These are phyloP conservation scores for Pseudomyrmex gracilis DNA, from an alignment of 1,140 invertebrate genomes.

Conservation along the genomic window DNA sequence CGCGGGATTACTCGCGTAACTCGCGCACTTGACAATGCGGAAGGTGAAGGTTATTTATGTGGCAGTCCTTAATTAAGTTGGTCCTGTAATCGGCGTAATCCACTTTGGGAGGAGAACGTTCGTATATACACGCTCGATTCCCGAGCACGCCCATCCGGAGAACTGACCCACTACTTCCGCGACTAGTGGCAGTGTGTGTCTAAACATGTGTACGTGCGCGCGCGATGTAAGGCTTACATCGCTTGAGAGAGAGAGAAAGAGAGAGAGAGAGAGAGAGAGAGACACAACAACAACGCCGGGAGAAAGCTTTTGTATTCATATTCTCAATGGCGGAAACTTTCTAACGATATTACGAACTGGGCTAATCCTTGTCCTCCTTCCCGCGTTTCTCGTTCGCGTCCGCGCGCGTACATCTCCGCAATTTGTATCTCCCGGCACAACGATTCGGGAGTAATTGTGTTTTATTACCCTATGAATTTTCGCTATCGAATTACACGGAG, in stretches of 20 bases:
- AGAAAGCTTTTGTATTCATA: conserved; percentile 62
- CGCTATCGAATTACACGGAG: conserved; percentile 38
- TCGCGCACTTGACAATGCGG: conserved; percentile 60
- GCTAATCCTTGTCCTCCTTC: conserved; percentile 57
- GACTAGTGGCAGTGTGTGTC: background rate
- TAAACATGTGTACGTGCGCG: background rate
- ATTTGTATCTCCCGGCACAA: background rate
- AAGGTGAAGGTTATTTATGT: conserved; percentile 70
- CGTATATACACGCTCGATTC: conserved; percentile 39
- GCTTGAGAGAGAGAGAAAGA: too few relatives aligned
- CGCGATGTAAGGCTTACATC: conserved; percentile 3
- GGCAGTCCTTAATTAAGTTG: conserved; percentile 66
- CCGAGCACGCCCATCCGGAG: conserved; percentile 26
- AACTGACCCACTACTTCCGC: conserved; percentile 52
- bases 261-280: too few relatives aligned
- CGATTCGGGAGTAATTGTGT: conserved; percentile 57
- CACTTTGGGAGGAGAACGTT: conserved; percentile 63
- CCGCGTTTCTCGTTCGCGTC: background rate
- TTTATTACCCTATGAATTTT: conserved; percentile 57
- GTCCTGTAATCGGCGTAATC: conserved; percentile 68
- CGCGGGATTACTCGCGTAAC: conserved; percentile 59
- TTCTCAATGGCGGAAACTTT: conserved; percentile 60
- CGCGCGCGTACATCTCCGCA: background rate
- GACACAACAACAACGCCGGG: background rate
- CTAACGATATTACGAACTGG: conserved; percentile 67